Conservation (phyloP, 2,888 invertebrate species). For the Epinotia bilunana region DNA sequence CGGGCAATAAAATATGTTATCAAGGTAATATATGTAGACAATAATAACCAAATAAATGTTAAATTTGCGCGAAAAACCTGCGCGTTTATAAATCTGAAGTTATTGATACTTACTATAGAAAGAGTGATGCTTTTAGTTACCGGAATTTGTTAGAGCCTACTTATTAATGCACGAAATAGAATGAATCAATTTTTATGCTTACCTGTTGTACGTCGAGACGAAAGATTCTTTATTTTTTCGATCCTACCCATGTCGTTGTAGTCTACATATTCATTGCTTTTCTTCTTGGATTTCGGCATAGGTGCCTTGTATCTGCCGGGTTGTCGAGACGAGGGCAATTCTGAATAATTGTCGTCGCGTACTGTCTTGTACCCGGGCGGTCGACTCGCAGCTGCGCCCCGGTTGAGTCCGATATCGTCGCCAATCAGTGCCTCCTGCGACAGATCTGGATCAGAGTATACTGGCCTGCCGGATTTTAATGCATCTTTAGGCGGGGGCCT, state of each 20-base stretch:
- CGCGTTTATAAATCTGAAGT: background rate
- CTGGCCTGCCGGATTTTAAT: conserved; percentile 1
- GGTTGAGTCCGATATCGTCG: background rate
- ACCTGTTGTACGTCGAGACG: conserved; percentile 64
- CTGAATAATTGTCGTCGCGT: background rate
- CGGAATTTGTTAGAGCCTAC: background rate
- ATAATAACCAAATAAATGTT: background rate
- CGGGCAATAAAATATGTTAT: background rate
- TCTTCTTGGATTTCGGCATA: conserved; percentile 9
- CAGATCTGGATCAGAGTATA: conserved; percentile 24
- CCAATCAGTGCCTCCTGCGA: background rate
- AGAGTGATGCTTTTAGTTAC: background rate
- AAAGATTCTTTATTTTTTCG: conserved; percentile 59
- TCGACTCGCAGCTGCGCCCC: background rate
- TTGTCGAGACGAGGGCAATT: background rate
- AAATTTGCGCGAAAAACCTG: background rate
- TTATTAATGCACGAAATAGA: background rate
- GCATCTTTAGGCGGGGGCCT: conserved; percentile 6
- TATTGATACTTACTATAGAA: no score
- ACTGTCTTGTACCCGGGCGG: background rate
- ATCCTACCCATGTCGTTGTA: conserved; percentile 72
- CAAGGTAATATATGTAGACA: background rate
- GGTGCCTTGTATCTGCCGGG: conserved; percentile 7
- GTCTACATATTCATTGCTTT: conserved; percentile 58
- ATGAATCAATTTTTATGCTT: conserved; percentile 43